These are phyloP conservation scores for Pollachius pollachius DNA, from an alignment of 2,113 vertebrate genomes.

Conservation along the genomic window DNA sequence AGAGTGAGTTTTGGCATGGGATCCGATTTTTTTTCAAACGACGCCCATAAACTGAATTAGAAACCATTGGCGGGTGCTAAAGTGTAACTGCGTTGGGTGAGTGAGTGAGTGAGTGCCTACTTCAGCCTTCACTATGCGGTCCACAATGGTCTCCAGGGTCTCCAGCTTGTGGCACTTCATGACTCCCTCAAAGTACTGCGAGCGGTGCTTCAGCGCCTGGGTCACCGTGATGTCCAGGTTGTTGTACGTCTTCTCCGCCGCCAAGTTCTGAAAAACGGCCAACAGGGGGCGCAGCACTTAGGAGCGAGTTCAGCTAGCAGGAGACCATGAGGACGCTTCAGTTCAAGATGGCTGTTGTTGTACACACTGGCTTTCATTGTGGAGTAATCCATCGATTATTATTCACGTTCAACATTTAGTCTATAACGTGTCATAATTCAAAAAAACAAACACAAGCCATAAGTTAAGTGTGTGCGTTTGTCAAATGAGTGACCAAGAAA, in stretches of 20 bases:
- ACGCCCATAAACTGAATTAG: too few relatives aligned
- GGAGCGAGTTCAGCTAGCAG: neutral
- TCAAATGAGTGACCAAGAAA: too few relatives aligned
- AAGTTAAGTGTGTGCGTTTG: too few relatives aligned
- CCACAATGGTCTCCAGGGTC: constrained; percentile 95
- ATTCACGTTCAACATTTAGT: too few relatives aligned
- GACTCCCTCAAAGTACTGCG: constrained; percentile 97
- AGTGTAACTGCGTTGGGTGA: neutral
- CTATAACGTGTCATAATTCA: too few relatives aligned
- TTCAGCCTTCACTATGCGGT: constrained; percentile 96
- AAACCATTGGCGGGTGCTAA: too few relatives aligned
- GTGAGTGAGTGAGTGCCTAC: constrained; percentile 61
- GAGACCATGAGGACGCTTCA: constrained; percentile 1
- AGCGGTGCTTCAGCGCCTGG: constrained; percentile 94
- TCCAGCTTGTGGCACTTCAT: constrained; percentile 94
- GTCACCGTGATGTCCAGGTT: constrained; percentile 97
- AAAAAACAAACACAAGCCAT: too few relatives aligned
- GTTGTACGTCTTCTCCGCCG: constrained; percentile 98
- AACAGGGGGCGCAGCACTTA: neutral
- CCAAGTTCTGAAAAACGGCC: constrained; percentile 82
- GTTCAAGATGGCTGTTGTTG: neutral
- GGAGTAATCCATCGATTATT: too few relatives aligned
- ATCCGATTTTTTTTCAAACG: too few relatives aligned
- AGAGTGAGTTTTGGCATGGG: too few relatives aligned
- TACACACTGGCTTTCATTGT: too few relatives aligned